Evolutionary conservation across 2,888 invertebrate genomes (phyloP).

Genomic region (Spatulosminthurus flaviceps): DNA sequence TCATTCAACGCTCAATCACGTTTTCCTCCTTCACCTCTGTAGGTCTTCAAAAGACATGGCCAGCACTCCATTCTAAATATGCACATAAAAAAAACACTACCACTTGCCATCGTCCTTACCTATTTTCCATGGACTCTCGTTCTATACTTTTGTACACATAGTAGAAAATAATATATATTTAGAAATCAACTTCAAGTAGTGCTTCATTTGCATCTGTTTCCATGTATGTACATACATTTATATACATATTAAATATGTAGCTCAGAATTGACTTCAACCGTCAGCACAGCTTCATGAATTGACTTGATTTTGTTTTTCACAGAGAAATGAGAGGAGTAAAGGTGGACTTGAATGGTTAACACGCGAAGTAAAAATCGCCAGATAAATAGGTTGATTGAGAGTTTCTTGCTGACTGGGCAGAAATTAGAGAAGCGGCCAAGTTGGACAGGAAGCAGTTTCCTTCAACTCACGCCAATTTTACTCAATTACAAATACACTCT

Average conservation of each 20-base stretch:
- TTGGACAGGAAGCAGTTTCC: constrained; percentile 33
- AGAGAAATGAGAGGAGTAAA: neutral
- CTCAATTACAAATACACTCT: neutral
- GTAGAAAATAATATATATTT: no score
- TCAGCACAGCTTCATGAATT: neutral
- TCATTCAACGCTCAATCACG: neutral
- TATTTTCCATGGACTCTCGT: no score
- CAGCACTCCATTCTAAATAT: no score
- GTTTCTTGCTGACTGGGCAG: constrained; percentile 22
- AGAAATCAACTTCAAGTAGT: no score
- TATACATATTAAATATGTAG: neutral
- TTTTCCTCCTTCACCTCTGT: no score
- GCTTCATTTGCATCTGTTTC: no score
- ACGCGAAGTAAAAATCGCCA: constrained; percentile 35
- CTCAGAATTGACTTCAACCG: neutral
- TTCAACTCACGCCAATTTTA: constrained; percentile 32
- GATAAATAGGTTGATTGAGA: constrained; percentile 44
- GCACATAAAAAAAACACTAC: no score
- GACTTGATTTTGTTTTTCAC: neutral
- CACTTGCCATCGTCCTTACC: no score
- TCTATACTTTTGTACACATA: no score
- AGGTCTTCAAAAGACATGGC: no score
- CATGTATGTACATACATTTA: no score
- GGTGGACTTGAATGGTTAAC: constrained; percentile 1
- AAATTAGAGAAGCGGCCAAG: constrained; percentile 35